These are phyloP conservation scores for Amblyjoppa proteus DNA, from an alignment of 2,888 invertebrate species.

Conservation along the genomic window DNA sequence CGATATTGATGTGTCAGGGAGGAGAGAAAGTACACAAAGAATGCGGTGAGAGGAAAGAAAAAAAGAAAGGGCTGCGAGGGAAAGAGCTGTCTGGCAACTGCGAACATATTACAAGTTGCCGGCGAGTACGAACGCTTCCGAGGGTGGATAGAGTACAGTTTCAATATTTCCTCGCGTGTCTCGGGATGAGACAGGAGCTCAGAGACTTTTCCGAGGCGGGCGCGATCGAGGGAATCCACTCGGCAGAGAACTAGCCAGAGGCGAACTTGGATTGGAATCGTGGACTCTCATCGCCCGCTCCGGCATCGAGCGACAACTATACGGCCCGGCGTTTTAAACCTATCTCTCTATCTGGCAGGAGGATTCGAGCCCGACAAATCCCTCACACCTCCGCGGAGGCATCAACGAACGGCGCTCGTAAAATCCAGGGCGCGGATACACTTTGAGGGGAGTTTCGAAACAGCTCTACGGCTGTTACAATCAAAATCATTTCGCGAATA, in stretches of 20 bases:
- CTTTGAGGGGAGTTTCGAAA: slow-evolving; percentile 64
- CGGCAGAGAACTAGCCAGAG: slow-evolving; percentile 60
- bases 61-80: slow-evolving; percentile 38
- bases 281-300: slow-evolving; percentile 33
- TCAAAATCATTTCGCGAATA: slow-evolving; percentile 67
- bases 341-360: slow-evolving; percentile 2
- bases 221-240: slow-evolving; percentile 42
- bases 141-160: slow-evolving; percentile 37
- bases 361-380: slow-evolving; percentile 13
- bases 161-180: slow-evolving; percentile 66
- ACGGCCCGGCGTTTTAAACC: slow-evolving; percentile 29
- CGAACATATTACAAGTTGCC: slow-evolving; percentile 63
- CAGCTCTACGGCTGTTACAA: slow-evolving; percentile 52
- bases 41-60: not conserved
- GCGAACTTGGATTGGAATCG: slow-evolving; percentile 68
- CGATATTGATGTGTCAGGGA: slow-evolving; percentile 25
- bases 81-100: slow-evolving; percentile 33
- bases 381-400: slow-evolving; percentile 19
- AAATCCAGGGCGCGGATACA: slow-evolving; percentile 34
- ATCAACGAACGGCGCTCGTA: not conserved
- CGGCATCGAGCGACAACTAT: slow-evolving; percentile 46
- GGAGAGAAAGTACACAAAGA: slow-evolving; percentile 38
- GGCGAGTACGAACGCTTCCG: slow-evolving; percentile 2
- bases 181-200: slow-evolving; percentile 64
- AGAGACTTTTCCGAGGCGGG: slow-evolving; percentile 50